Conservation (phyloP, 2,797 vertebrate species). For the Diplodus puntazzo region DNA sequence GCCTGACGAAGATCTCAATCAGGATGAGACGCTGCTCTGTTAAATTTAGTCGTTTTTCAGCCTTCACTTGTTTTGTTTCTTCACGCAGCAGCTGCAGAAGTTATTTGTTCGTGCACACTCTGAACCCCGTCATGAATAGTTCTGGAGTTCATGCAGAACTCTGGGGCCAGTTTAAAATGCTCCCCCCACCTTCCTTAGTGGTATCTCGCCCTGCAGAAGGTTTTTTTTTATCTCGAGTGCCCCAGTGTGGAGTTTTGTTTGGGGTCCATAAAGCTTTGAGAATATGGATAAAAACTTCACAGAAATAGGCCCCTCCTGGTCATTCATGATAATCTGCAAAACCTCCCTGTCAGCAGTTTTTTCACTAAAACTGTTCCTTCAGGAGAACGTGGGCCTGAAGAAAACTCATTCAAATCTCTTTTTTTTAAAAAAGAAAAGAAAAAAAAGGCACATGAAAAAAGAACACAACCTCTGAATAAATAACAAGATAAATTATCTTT, state of each 20-base stretch:
- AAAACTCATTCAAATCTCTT: background rate
- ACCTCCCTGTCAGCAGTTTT: background rate
- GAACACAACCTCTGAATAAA: constrained; percentile 77
- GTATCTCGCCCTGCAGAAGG: background rate
- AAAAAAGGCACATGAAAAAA: constrained; percentile 6
- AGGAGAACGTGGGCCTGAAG: background rate
- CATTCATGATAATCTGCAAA: background rate
- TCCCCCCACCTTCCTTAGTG: background rate
- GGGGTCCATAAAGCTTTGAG: background rate
- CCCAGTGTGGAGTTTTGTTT: background rate
- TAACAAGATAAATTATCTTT: constrained; percentile 92
- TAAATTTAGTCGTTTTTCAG: background rate
- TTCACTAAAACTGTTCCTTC: background rate
- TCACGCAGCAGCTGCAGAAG: background rate
- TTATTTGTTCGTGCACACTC: background rate
- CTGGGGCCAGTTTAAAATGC: background rate
- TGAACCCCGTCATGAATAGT: background rate
- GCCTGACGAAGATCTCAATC: background rate
- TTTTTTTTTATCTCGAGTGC: background rate
- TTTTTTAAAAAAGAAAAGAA: background rate
- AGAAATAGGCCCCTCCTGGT: background rate
- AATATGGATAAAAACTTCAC: too few species aligned
- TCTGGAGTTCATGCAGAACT: background rate
- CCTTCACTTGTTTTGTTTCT: background rate
- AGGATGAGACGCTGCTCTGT: background rate